A percentile compares a stretch with the other conserved stretches of the same genome.
Evolutionary conservation across 2,888 invertebrate species (phyloP).

Genomic region (Orthonevra nobilis): DNA sequence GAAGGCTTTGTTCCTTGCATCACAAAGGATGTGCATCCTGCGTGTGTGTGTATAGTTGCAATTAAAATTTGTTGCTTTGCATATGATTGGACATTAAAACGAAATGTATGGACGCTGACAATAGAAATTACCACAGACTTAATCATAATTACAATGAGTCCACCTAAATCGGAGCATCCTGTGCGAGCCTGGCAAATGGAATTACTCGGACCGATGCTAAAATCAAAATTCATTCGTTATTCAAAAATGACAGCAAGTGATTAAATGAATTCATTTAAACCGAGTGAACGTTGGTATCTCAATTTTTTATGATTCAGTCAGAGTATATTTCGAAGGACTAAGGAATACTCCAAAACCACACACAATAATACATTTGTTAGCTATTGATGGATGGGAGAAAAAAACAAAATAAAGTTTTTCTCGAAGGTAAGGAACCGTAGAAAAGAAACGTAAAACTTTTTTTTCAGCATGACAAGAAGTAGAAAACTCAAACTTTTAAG

Average conservation of each 20-base stretch:
- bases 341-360: no score
- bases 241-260: no score
- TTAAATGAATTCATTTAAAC: no score
- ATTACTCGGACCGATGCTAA: no score
- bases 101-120: constrained; percentile 34
- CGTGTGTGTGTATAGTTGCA: constrained; percentile 3
- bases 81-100: constrained; percentile 45
- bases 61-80: constrained; percentile 38
- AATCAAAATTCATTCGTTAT: no score
- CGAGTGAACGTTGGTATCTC: no score
- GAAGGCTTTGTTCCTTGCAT: background rate
- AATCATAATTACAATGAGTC: constrained; percentile 31
- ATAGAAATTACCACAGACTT: constrained; percentile 38
- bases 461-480: background rate
- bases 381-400: no score
- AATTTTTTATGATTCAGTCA: no score
- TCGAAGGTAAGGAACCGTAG: background rate
- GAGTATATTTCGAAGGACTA: no score
- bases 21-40: background rate
- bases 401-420: no score
- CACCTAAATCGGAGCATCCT: background rate
- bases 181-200: no score
- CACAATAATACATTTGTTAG: no score
- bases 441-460: constrained; percentile 5
- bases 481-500: constrained; percentile 2